Percentiles rank a stretch among this genome's conserved stretches.
phyloP scores from a whole-genome alignment of 2,113 vertebrate species.

The Lontra canadensis region DNA sequence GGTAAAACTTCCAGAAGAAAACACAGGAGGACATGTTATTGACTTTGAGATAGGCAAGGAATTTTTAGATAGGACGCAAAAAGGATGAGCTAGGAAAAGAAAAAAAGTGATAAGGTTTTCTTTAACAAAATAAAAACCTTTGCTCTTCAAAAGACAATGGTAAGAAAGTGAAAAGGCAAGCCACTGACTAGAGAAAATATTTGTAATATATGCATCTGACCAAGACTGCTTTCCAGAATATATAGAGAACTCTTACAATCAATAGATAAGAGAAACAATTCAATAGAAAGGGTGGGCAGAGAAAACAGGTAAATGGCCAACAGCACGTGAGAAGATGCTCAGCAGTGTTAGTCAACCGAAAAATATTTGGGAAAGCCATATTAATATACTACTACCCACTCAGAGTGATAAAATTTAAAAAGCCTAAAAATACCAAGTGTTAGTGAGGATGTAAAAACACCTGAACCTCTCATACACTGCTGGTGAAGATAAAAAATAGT shows the following conservation, averaged over 20 bases:
- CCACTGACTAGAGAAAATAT: neutral
- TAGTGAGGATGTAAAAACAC: neutral
- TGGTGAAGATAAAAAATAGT: neutral
- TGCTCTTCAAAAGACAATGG: neutral
- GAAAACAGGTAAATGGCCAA: neutral
- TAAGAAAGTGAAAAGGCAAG: conserved; percentile 2
- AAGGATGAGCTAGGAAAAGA: neutral
- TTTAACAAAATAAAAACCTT: neutral
- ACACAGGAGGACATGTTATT: neutral
- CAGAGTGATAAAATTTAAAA: neutral
- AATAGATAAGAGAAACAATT: neutral
- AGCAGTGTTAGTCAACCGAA: neutral
- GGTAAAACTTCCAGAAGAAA: neutral
- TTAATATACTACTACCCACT: neutral
- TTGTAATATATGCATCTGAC: neutral
- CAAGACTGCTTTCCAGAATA: neutral
- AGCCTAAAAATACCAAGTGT: neutral
- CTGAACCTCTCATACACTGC: neutral
- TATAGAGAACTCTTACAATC: neutral
- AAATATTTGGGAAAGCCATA: neutral
- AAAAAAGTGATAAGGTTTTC: neutral
- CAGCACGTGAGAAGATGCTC: neutral
- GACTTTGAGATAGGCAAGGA: neutral
- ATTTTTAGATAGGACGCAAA: neutral
- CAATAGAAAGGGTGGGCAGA: neutral